Base-by-base conservation (phyloP, 2,888 invertebrate genomes). In the Syrphus vitripennis region DNA sequence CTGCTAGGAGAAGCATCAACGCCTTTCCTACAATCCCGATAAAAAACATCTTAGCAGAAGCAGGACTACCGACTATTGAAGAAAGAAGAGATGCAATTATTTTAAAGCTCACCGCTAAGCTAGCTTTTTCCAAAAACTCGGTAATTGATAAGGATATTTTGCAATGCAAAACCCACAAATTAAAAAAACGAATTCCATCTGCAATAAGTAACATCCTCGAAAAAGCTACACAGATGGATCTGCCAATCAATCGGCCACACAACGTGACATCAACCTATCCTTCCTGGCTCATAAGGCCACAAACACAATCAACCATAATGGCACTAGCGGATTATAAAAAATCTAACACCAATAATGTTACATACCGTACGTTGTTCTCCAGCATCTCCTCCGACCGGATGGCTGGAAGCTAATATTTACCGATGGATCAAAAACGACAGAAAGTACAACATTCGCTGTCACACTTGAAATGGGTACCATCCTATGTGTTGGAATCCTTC, bases 371-470 rank as follows among this genome's bases (percentile, higher is more conserved):
- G 6, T 10, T 48, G 21, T 48, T 48, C n/a, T 5, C 40, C n/a
- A 40, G 40, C 40, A 40, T 40, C 6, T 40, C 40, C 40, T n/a
- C 40, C 40, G 40, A n/a, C n/a, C n/a, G n/a, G n/a, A n/a, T n/a
- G n/a, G n/a, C n/a, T n/a, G n/a, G n/a, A n/a, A n/a, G n/a, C n/a
- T n/a, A n/a, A n/a, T n/a, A n/a, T n/a, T n/a, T n/a, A n/a, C n/a
- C n/a, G n/a, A n/a, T n/a, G n/a, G n/a, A n/a, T n/a, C n/a, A n/a
- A n/a, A n/a, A n/a, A n/a, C n/a, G n/a, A n/a, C n/a, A 14, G 19
- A 45, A 37, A 67, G 14, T 34, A 82, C 70, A n/a, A 26, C 75
- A 31, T 76, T 82, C 31, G 65, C 82, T 24, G 57, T 76, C 0
- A 57, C 71, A 57, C 42, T 55, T 16, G 26, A 65, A 55, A 19